phyloP scores from a whole-genome alignment of 2,113 vertebrate genomes.

The Crotalus helleri region DNA sequence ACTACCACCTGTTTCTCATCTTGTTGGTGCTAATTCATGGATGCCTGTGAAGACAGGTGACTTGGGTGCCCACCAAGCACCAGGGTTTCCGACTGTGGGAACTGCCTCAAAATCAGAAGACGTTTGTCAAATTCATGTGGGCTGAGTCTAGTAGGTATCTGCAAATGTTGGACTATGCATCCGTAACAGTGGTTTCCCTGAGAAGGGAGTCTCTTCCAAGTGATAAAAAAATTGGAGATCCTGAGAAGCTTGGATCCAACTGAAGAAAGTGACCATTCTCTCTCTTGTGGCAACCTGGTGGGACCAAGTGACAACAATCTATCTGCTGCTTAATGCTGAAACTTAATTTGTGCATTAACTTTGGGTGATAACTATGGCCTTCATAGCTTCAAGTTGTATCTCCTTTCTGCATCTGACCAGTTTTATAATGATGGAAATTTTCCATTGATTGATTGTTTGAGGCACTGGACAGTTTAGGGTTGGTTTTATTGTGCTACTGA shows the following conservation, averaged over 20 bases:
- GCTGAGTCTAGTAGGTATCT: slow-evolving; percentile 37
- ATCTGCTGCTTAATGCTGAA: not conserved
- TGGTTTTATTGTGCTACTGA: not conserved
- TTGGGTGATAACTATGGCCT: not conserved
- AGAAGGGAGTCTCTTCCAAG: not conserved
- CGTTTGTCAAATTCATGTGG: slow-evolving; percentile 38
- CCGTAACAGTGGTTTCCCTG: not conserved
- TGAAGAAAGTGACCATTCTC: not conserved
- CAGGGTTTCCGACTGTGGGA: not conserved
- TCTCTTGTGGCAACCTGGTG: not conserved
- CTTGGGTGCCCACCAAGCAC: not conserved
- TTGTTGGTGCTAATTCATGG: not conserved
- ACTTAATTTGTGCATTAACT: not conserved
- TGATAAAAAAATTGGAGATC: not conserved
- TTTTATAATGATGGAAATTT: not conserved
- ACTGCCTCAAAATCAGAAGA: slow-evolving; percentile 27
- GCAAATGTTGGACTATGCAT: not conserved
- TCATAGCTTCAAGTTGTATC: not conserved
- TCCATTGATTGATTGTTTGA: not conserved
- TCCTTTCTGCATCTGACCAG: not conserved
- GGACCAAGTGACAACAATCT: not conserved
- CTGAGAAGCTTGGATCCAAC: too few relatives aligned
- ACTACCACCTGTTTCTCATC: not conserved
- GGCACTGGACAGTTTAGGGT: not conserved
- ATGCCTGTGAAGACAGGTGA: not conserved